Evolutionary conservation across 2,113 vertebrate genomes (phyloP).

Genomic region (Pteruthius melanotis): DNA sequence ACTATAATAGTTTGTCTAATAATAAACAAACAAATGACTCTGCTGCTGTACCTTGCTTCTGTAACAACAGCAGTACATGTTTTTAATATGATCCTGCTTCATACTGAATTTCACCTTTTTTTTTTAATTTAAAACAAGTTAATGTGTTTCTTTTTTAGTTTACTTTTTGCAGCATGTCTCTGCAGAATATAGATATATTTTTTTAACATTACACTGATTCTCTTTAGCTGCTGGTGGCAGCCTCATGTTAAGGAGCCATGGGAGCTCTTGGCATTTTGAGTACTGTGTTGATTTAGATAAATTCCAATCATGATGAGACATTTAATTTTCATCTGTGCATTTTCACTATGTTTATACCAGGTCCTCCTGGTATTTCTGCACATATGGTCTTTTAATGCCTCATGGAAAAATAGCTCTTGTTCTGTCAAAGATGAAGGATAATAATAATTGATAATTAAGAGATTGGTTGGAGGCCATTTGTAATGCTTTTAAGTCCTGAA

Average conservation of each 20-base stretch:
- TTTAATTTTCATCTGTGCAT: not conserved
- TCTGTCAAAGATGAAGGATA: not conserved
- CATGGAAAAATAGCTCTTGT: not conserved
- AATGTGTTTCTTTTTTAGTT: not conserved
- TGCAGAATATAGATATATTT: not conserved
- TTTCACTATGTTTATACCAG: not conserved
- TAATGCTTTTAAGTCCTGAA: not conserved
- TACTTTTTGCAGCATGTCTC: not conserved
- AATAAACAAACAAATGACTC: not conserved
- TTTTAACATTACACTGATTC: not conserved
- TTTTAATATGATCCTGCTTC: not conserved
- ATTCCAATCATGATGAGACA: not conserved
- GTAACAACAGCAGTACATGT: not conserved
- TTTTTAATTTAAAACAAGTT: not conserved
- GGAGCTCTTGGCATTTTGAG: conserved; percentile 3
- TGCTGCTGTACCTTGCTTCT: not conserved
- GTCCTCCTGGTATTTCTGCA: conserved; percentile 6
- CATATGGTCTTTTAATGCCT: not conserved
- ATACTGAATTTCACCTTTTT: not conserved
- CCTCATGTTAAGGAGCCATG: not conserved
- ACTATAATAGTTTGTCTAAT: not conserved
- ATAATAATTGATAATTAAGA: not conserved
- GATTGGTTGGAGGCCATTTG: not conserved
- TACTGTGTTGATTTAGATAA: not conserved
- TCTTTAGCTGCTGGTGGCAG: not conserved